A percentile compares a stretch with the other conserved stretches of the same genome.
Evolutionary conservation across 2,888 invertebrate species (phyloP).

Genomic region (Hecatera dysodea): DNA sequence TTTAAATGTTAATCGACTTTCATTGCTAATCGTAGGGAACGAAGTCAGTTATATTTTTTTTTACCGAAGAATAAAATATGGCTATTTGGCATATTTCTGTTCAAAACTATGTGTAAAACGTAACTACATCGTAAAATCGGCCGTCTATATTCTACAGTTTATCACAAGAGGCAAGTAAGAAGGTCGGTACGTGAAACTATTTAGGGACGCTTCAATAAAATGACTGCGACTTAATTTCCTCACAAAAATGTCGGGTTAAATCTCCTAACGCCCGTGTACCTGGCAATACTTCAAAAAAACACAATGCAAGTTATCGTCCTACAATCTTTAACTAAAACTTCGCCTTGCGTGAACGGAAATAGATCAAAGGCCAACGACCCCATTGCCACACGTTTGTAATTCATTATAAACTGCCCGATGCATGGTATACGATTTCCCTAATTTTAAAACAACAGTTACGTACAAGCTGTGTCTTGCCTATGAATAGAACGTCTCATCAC

Average conservation of each 20-base stretch:
- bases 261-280: neutral
- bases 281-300: constrained; percentile 40
- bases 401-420: constrained; percentile 70
- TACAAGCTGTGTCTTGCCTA: constrained; percentile 20
- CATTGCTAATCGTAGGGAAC: too few relatives aligned
- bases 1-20: too few relatives aligned
- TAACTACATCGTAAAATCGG: too few relatives aligned
- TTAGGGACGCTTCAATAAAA: neutral
- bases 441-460: constrained; percentile 50
- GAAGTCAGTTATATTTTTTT: too few relatives aligned
- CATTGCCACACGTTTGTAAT: constrained; percentile 74
- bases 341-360: constrained; percentile 72
- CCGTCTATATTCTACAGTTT: neutral
- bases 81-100: too few relatives aligned
- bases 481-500: constrained; percentile 51
- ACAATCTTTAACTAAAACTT: constrained; percentile 47
- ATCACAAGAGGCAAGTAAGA: neutral
- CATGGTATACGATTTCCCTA: constrained; percentile 46
- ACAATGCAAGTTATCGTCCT: constrained; percentile 52
- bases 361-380: constrained; percentile 77
- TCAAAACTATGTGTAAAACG: too few relatives aligned
- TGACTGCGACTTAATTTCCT: neutral
- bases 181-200: constrained; percentile 5
- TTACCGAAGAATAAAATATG: too few relatives aligned
- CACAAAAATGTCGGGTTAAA: constrained; percentile 17